A percentile compares a stretch with the other conserved stretches of the same genome.
Conservation (phyloP, 2,888 invertebrate genomes). For the Drepanosiphum platanoidis region DNA sequence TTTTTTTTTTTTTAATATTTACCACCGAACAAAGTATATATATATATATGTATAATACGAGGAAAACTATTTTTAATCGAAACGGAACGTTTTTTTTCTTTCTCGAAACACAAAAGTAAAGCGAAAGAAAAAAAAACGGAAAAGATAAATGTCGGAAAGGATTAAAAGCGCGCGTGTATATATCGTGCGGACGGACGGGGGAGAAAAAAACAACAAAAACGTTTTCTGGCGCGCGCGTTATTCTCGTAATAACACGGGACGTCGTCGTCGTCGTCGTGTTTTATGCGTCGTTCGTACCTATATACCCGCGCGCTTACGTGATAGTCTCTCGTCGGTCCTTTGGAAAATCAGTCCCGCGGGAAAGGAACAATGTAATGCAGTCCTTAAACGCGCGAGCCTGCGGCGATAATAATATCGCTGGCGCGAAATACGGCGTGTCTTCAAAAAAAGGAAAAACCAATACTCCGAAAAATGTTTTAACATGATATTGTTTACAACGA, state of each 20-base stretch:
- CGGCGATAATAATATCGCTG: no score
- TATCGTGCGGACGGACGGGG: not conserved
- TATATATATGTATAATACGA: no score
- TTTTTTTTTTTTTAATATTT: conserved; percentile 1
- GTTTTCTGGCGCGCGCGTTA: no score
- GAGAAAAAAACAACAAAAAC: no score
- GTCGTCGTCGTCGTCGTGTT: no score
- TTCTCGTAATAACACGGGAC: no score
- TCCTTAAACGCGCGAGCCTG: not conserved
- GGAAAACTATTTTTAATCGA: conserved; percentile 43
- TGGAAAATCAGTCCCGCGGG: conserved; percentile 10
- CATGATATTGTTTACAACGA: no score
- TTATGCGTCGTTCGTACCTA: not conserved
- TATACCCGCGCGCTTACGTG: not conserved
- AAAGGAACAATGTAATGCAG: not conserved
- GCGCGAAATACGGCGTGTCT: no score
- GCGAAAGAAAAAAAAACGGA: not conserved
- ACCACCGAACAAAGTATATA: not conserved
- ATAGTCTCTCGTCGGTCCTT: not conserved
- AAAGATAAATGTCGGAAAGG: not conserved
- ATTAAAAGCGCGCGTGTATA: conserved; percentile 7
- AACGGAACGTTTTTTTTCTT: not conserved
- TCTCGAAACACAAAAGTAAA: conserved; percentile 14
- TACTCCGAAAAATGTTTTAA: no score
- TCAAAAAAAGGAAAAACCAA: no score